Base-by-base conservation (phyloP, 2,888 invertebrate genomes). In the Thera britannica region DNA sequence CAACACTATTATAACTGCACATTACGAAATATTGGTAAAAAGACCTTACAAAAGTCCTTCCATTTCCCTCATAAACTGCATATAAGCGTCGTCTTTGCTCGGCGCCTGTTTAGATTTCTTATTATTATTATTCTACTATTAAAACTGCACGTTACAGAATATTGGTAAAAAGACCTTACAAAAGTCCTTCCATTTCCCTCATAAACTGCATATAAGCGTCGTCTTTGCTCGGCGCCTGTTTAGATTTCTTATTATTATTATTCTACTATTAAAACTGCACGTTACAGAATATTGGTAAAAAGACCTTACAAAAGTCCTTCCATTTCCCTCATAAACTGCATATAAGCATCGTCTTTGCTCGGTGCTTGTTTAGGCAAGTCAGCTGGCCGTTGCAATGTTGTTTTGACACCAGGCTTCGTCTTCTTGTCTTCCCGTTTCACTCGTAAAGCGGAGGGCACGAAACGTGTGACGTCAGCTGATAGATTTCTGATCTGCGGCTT, bases 11-110 rank as follows among this genome's bases (percentile, higher is more conserved):
- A 34, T 8, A 34, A 3, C 2, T 9, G 7, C 7, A 9, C 9
- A 2, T 9, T 2, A 9, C 44, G 2, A 9, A 23, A n/a, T 48
- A 56, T 66, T 12, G 41, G 11, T 46, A 59, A 58, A 51, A 62
- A 62, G 65, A 65, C 52, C 70, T 74, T 95, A 98, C 85, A 99
- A 94, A 41, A 99, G 93, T 60, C 97, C 98, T 84, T 98, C 97
- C 98, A 99, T 98, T 94, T 99, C 99, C 86, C 97, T 97, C 99
- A 99, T 99, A 86, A 99, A 99, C 88, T 98, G 98, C 94, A 98
- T 97, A 83, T 99, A 99, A 9, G 99, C 99, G 85, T 99, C 99
- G 85, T 99, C 99, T 87, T 99, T 99, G 67, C 97, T 98, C 0
- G 95, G 95, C 3, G 83, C 86, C 70, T 92, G 94, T 67, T 94